Evolutionary conservation across 2,888 invertebrate genomes (phyloP), one percentile per base, ranked within the genome.

Genomic region (Hypena proboscidalis): DNA sequence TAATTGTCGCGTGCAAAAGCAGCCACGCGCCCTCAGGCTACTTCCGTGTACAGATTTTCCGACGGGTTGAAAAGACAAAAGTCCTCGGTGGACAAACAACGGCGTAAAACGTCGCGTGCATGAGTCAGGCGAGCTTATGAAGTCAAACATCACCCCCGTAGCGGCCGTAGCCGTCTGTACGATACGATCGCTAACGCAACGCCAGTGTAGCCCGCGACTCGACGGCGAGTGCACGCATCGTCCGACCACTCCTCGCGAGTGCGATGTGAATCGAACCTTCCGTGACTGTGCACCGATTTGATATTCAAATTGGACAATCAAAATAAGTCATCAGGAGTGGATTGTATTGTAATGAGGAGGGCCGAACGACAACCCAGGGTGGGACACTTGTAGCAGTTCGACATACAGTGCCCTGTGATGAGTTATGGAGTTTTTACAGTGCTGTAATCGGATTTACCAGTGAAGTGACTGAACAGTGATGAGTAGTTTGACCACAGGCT

Each of bases 91-190:
- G 45, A 51, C 51, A 53, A 51, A 51, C 44, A 54, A 35, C 34
- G 42, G 37, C 32, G 43, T 48, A 37, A 44, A 58, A 42, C 41
- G 45, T 50, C 37, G 45, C 46, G 45, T 40, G 47, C 36, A 41
- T 79, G 74, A 77, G 67, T 77, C 76, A 77, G 62, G 62, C 64
- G 80, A 88, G 86, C 87, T 88, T 88, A 77, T 70, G 58, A 72
- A 77, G 77, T 74, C 64, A 62, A 56, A 67, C 39, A 37, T 66
- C 75, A 83, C 77, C 83, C 84, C 79, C 83, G 87, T 85, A 86
- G 83, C 83, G 60, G 58, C 67, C 79, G 83, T 80, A 77, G 80
- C 54, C 46, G 50, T 52, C 53, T 65, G 74, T 74, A 74, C 71
- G 72, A 57, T 60, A 63, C 69, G 45, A 58, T 68, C 63, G 14